Percentiles rank a stretch among this genome's conserved stretches.
Conservation (phyloP, 2,888 invertebrate genomes). For the Aphrophora alni region DNA sequence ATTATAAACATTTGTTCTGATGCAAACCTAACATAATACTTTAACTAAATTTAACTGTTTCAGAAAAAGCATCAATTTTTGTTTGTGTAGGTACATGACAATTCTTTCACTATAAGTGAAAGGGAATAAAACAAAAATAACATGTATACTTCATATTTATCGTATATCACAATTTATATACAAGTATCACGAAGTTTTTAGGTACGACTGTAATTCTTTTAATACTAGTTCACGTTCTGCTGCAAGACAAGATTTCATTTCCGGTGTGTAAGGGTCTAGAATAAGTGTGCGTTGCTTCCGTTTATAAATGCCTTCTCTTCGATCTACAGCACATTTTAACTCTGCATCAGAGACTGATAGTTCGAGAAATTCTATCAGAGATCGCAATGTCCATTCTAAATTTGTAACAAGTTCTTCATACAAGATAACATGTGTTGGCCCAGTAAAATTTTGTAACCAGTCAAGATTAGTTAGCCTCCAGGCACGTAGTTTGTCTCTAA, state of each 20-base stretch:
- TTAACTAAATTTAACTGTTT: no score
- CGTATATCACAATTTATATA: neutral
- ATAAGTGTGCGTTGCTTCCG: conserved; percentile 65
- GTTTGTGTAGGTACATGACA: no score
- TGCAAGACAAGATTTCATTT: conserved; percentile 64
- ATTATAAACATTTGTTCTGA: no score
- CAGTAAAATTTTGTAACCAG: conserved; percentile 74
- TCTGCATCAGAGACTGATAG: conserved; percentile 56
- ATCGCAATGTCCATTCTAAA: conserved; percentile 64
- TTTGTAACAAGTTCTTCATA: conserved; percentile 72
- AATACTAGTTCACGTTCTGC: conserved; percentile 62
- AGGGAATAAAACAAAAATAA: neutral
- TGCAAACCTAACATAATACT: no score
- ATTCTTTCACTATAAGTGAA: neutral
- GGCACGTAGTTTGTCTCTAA: conserved; percentile 66
- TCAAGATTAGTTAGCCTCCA: conserved; percentile 74
- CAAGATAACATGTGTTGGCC: conserved; percentile 71
- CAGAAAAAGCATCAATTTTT: no score
- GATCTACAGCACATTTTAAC: conserved; percentile 65
- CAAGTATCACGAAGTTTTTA: conserved; percentile 19
- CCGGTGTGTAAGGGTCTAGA: conserved; percentile 73
- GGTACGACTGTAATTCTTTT: conserved; percentile 57
- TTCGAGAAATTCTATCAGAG: conserved; percentile 67
- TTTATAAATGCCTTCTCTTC: conserved; percentile 76
- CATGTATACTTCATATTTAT: neutral